Percentiles rank a stretch among this genome's conserved stretches.
phyloP scores from a whole-genome alignment of 2,113 vertebrate species.

The Apteryx owenii region DNA sequence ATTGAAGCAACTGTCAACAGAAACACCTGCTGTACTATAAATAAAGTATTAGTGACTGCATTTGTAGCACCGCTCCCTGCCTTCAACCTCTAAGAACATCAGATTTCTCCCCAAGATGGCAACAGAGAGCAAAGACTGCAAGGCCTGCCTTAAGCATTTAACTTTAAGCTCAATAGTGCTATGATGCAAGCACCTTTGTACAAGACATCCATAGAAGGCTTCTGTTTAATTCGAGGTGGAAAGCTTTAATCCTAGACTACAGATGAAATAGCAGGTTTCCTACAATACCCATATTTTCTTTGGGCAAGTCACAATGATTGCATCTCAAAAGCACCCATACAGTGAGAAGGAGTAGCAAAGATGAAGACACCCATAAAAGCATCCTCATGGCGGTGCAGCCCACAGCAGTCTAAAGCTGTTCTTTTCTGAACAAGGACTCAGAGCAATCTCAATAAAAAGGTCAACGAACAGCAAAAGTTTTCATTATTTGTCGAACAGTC shows the following conservation, averaged over 20 bases:
- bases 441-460: not conserved
- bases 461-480: not conserved
- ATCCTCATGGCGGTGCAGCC: not conserved
- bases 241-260: not conserved
- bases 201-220: not conserved
- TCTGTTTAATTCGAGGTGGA: not conserved
- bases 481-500: not conserved
- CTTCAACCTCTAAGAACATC: not conserved
- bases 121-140: conserved; percentile 7
- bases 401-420: not conserved
- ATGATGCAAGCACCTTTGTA: not conserved
- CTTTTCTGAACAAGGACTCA: not conserved
- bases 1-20: not conserved
- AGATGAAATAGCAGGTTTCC: not conserved
- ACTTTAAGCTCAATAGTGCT: not conserved
- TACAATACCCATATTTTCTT: fast-evolving
- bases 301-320: not conserved
- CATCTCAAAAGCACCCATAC: not conserved
- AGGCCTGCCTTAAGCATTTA: fast-evolving
- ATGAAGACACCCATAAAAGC: not conserved
- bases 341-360: not conserved
- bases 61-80: not conserved
- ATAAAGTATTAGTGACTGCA: not conserved
- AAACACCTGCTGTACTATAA: not conserved
- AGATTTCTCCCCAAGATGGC: not conserved